Conservation (phyloP, 2,888 invertebrate genomes). For the Andrena trimmerana region DNA sequence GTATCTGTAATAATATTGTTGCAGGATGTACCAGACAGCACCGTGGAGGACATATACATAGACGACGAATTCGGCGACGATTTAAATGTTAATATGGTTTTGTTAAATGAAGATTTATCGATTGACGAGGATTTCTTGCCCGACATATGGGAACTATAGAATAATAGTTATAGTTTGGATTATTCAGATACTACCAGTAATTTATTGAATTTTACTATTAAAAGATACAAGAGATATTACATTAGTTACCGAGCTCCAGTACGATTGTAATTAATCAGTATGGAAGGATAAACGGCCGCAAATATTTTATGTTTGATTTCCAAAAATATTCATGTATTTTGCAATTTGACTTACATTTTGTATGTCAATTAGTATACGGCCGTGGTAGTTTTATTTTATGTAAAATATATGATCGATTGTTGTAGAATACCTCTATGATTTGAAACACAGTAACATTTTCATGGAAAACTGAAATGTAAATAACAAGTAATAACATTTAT, state of each 20-base stretch:
- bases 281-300: conserved; percentile 7
- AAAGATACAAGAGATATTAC: conserved; percentile 48
- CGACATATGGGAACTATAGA: conserved; percentile 67
- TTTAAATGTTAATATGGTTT: conserved; percentile 78
- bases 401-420: conserved; percentile 35
- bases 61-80: conserved; percentile 79
- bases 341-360: conserved; percentile 23
- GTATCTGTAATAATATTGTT: conserved; percentile 37
- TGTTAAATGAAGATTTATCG: conserved; percentile 71
- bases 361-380: conserved; percentile 26
- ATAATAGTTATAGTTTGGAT: conserved; percentile 14
- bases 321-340: conserved; percentile 56
- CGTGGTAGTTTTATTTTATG: conserved; percentile 35
- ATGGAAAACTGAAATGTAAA: conserved; percentile 51
- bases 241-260: conserved; percentile 40
- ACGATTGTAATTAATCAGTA: conserved; percentile 43
- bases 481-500: conserved; percentile 53
- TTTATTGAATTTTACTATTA: conserved; percentile 59
- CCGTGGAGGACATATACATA: conserved; percentile 79
- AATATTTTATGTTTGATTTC: conserved; percentile 44
- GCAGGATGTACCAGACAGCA: conserved; percentile 71
- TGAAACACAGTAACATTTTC: conserved; percentile 27
- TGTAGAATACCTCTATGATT: conserved; percentile 20
- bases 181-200: conserved; percentile 49
- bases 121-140: conserved; percentile 73